phyloP scores from a whole-genome alignment of 2,888 invertebrate species.

The Keiferia lycopersicella region DNA sequence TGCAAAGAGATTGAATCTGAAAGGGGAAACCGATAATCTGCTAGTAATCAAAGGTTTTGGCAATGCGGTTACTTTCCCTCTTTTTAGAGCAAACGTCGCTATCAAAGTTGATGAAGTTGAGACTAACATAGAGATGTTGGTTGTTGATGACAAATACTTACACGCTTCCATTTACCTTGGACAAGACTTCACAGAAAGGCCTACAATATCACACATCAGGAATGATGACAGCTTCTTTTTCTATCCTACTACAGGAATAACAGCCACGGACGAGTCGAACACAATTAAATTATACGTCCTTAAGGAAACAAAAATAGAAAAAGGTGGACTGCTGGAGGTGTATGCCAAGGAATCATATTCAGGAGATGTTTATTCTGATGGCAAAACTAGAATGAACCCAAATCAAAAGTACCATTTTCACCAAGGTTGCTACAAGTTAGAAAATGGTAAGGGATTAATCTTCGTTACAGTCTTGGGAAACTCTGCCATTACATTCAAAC shows the following conservation, averaged over 20 bases:
- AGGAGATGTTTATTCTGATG: constrained; percentile 33
- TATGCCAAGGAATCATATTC: constrained; percentile 24
- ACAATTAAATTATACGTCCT: background rate
- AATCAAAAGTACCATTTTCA: constrained; percentile 30
- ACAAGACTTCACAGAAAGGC: constrained; percentile 32
- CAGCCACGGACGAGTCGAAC: background rate
- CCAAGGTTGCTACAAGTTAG: constrained; percentile 30
- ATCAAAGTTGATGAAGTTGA: constrained; percentile 33
- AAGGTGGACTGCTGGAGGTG: constrained; percentile 20
- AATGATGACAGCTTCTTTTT: constrained; percentile 27
- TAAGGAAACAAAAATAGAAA: background rate
- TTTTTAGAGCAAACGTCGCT: constrained; percentile 26
- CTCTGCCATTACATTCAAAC: background rate
- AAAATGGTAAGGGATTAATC: constrained; percentile 28
- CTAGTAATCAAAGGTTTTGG: constrained; percentile 34
- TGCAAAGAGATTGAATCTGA: constrained; percentile 3
- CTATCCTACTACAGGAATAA: no score
- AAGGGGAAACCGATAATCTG: constrained; percentile 16
- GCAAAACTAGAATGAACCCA: constrained; percentile 28
- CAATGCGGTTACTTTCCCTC: constrained; percentile 29
- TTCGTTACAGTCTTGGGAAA: constrained; percentile 20
- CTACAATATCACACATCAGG: constrained; percentile 26
- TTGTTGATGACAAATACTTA: constrained; percentile 27
- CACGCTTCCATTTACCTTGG: constrained; percentile 26
- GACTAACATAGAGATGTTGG: constrained; percentile 21